Base-by-base conservation (phyloP, 2,888 invertebrate species). In the Chamaedrilus cognettii region DNA sequence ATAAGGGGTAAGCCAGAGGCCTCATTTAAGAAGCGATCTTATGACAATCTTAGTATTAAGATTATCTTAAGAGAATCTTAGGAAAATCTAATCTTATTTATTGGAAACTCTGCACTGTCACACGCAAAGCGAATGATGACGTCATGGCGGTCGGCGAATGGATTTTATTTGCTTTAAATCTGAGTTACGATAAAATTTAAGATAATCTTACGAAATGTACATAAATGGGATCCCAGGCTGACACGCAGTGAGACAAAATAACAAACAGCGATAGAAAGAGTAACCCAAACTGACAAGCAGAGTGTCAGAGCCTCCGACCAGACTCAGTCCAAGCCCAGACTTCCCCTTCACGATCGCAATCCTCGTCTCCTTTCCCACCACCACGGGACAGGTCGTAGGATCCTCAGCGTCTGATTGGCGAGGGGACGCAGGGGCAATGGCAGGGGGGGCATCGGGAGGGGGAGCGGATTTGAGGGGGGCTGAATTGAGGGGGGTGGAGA, bases 251-350 rank as follows among this genome's bases (percentile, higher is more conserved):
- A 42, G 42, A 42, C 42, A 50, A 7, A 28, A 51, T 28, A 50
- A 26, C 11, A 50, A 61, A 23, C 31, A 26, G 3, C 23, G 30
- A 19, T 49, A 42, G 11, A 2, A 4, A 42, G 49, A 42, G 42
- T 42, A 42, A 42, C 42, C 7, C 7, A 19, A 2, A 67, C 84
- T 82, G 77, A 87, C 88, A 79, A 89, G 81, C 33, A 88, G 85
- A 2, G 96, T 96, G 81, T 98, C 96, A 70, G 91, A 91, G 70
- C 98, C 98, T 11, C 98, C 98, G 4, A 95, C 88, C 68, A 98
- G 90, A 70, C 90, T 89, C 0, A 97, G 86, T 0, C 98, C 98
- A 0, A 98, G 87, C 0, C 91, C 91, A 75, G 93, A 90, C 75
- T 89, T 92, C 68, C 93, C 93, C 70, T 93, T 90, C 79, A 89